Evolutionary conservation across 2,888 invertebrate genomes (phyloP).

Genomic region (Stenotaenia linearis): DNA sequence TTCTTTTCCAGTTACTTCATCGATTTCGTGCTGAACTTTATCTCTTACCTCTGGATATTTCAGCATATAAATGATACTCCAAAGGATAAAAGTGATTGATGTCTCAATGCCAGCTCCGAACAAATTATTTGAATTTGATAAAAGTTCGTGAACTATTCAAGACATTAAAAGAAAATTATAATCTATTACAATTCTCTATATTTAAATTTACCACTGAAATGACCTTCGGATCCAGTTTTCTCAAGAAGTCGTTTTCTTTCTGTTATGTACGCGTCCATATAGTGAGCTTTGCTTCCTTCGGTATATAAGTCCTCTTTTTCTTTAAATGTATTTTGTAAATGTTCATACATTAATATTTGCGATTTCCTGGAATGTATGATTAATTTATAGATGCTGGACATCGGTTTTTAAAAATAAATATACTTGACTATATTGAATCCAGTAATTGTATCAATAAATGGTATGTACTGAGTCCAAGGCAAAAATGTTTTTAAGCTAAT

Average conservation of each 20-base stretch:
- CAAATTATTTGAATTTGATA: background rate
- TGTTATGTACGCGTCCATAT: background rate
- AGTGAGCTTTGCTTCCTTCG: background rate
- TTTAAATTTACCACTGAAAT: background rate
- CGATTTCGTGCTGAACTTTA: background rate
- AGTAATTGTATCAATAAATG: background rate
- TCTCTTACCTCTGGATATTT: background rate
- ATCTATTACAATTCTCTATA: background rate
- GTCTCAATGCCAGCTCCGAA: background rate
- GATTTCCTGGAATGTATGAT: background rate
- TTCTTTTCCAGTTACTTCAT: background rate
- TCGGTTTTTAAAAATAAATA: no score
- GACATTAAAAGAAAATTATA: background rate
- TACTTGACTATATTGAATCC: background rate
- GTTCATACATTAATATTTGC: background rate
- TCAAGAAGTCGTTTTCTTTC: background rate
- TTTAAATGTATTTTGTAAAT: background rate
- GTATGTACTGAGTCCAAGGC: background rate
- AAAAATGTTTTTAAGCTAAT: background rate
- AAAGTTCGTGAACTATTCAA: background rate
- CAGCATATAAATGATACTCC: background rate
- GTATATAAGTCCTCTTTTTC: background rate
- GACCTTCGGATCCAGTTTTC: background rate
- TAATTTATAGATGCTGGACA: no score
- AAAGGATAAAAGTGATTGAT: background rate